Base-by-base conservation (phyloP, 2,888 invertebrate genomes). In the Dryobotodes eremita region DNA sequence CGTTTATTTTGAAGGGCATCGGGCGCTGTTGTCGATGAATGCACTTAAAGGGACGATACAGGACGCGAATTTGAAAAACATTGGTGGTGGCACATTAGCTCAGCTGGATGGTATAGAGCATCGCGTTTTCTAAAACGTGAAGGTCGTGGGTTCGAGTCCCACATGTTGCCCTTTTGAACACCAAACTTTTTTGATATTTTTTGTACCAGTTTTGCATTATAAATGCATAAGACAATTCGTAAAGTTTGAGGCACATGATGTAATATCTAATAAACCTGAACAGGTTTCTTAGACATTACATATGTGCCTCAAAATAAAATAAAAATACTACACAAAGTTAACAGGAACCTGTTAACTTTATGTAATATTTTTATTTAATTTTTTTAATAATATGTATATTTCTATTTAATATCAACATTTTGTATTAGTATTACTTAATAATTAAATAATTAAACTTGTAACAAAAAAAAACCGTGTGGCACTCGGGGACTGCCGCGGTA, bases 91-190 rank as follows among this genome's bases (percentile, higher is more conserved):
- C 57, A n/a, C 57, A n/a, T n/a, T 57, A 57, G 57, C 57, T 57
- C 57, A 57, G 13, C n/a, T 57, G n/a, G n/a, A 6, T 57, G 57
- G 68, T 11, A 42, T 26, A 79, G 72, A 79, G 79, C 79, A 78
- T 79, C 79, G n/a, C 65, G 59, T 65, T 66, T 31, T 53, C 75
- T 20, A 6, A 71, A 65, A 70, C 50, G 79, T 23, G 79, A 69
- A 77, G 79, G 79, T 65, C 78, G 79, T 59, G 79, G 79, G 79
- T 79, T 79, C 79, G 64, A 79, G 72, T 79, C 79, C 79, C 79
- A 72, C 79, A 79, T 79, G 55, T 66, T n/a, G 79, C 59, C 72
- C 42, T 61, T 69, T 78, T 78, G 13, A 55, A 31, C 6, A 3
- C 48, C 1, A 8, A 46, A 10, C 10, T 7, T 61, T 71, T 68